Conservation (phyloP, 1,140 invertebrate genomes). For the Phenacoccus solenopsis region DNA sequence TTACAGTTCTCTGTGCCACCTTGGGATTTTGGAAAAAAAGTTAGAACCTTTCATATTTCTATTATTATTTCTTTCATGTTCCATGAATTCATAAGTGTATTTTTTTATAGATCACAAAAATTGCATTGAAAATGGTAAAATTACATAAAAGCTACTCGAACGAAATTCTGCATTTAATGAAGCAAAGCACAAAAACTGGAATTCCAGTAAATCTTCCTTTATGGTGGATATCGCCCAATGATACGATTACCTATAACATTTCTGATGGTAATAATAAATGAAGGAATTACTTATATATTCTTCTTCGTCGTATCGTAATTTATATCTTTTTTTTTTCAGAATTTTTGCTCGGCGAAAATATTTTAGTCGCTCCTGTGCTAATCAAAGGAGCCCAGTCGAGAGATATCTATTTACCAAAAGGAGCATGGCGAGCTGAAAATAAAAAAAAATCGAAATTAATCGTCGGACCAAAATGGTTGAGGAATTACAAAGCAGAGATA, state of each 20-base stretch:
- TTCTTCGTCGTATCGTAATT: background rate
- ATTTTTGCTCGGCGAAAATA: conserved; percentile 65
- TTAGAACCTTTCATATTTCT: conserved; percentile 1
- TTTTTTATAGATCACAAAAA: conserved; percentile 41
- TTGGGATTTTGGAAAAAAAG: conserved; percentile 70
- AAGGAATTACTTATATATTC: background rate
- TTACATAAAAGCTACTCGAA: conserved; percentile 54
- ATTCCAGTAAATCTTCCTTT: conserved; percentile 70
- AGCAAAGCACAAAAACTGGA: conserved; percentile 45
- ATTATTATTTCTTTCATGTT: background rate
- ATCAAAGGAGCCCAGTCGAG: conserved; percentile 46
- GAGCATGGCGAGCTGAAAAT: conserved; percentile 49
- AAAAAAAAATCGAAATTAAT: conserved; percentile 35
- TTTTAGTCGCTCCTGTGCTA: conserved; percentile 73
- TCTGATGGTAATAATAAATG: conserved; percentile 42
- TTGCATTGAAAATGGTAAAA: conserved; percentile 48
- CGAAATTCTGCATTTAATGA: conserved; percentile 46
- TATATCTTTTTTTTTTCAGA: conserved; percentile 39
- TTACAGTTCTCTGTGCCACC: conserved; percentile 80
- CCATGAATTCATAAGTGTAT: background rate
- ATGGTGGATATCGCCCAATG: conserved; percentile 73
- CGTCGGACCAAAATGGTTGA: conserved; percentile 49
- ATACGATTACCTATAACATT: conserved; percentile 47
- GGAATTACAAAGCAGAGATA: conserved; percentile 50
- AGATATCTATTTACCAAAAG: conserved; percentile 63